Evolutionary conservation across 2,888 invertebrate genomes (phyloP), one percentile per base, ranked within the genome.

Genomic region (Rhagonycha lutea): DNA sequence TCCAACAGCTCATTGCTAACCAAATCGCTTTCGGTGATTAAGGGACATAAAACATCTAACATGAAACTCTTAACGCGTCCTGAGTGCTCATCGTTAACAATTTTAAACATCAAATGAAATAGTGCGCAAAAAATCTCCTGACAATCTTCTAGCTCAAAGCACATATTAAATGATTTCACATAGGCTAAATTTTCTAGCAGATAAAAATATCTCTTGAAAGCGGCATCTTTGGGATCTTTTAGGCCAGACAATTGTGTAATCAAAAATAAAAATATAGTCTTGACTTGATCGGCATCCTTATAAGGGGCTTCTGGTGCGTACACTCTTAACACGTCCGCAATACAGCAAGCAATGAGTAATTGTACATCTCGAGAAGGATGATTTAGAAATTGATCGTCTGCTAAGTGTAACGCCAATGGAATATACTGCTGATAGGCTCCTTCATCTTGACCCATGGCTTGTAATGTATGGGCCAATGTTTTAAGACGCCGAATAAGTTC

Each of bases 241-340:
- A 99, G 91, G 14, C 98, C 98, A 81, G 95, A 92, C 79, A 99
- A 88, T 88, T 98, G 98, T 84, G 96, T 95, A 79, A 98, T 98
- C 79, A 98, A 91, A 89, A 98, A 98, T 88, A 96, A 89, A 89
- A 98, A 98, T 87, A 97, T 96, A 14, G 94, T 94, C 89, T 94
- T 95, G 76, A 98, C 94, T 90, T 98, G 97, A 78, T 96, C 96
- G 78, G 96, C 94, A 86, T 98, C 98, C 88, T 97, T 98, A 87
- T 98, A 99, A 0, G 99, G 99, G 60, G 98, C 98, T 86, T 98
- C 98, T 0, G 99, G 98, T 1, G 98, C 98, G 88, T 98, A 99
- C 7, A 99, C 96, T 76, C 98, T 90, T 80, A 99, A 92, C 32
- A 99, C 96, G 88, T 99, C 98, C 7, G 98, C 98, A 84, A 99